Evolutionary conservation across 2,113 vertebrate species (phyloP), one percentile per base, ranked within the genome.

Genomic region (Phocoena sinus): DNA sequence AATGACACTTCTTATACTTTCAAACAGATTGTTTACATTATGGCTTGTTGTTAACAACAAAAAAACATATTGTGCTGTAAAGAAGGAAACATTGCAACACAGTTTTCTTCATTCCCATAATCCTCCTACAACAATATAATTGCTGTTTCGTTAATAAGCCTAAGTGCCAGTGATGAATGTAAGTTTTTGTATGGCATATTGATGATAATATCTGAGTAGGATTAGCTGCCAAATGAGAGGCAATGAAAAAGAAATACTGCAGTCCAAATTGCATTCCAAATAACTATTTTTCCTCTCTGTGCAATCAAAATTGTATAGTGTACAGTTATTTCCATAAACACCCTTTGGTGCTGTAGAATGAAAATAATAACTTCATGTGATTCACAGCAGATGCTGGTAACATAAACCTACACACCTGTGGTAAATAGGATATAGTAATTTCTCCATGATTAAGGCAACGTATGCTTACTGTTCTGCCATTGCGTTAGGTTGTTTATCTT

Each of bases 321-420:
- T 96, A 84, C 73, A 76, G 88, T 96, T 98, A 98, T 98, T 98
- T 98, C 96, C 95, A 97, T 98, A 97, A 98, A 89, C 94, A 87
- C 96, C 84, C 97, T 98, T 98, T 97, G 97, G 97, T 97, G 87
- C 60, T 95, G 33, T 96, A 97, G 98, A 98, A 97, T 90, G 83
- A 98, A 98, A 98, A 98, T 97, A 98, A 98, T 98, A 98, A 96
- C 97, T 98, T 97, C 53, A 77, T 98, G 95, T 98, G 98, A 98
- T 98, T 98, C 97, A 97, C 98, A 97, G 97, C 93, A 98, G 97
- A 97, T 96, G 97, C 97, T 58, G 8, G 96, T 97, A 97, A 98
- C 98, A 98, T 95, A 98, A 98, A 98, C 80, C 94, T 96, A 95
- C 92, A 97, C 97, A 98, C 98, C 98, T 98, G 98, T 95, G 97